Evolutionary conservation across 2,888 invertebrate genomes (phyloP).

Genomic region (Thereva unica): DNA sequence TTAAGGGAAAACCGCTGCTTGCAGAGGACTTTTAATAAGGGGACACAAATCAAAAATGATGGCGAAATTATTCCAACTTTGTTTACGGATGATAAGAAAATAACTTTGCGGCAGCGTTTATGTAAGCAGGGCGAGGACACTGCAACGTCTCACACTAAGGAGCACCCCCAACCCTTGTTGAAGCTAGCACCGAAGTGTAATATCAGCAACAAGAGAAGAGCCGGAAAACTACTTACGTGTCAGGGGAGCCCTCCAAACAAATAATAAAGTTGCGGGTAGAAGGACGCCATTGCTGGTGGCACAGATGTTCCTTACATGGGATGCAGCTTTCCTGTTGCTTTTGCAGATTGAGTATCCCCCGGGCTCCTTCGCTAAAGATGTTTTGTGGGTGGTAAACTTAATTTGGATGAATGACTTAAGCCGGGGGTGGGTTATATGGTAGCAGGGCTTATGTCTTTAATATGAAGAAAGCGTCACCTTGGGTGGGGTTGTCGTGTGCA

Average conservation of each 20-base stretch:
- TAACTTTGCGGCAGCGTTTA: constrained; percentile 39
- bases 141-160: constrained; percentile 12
- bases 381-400: constrained; percentile 34
- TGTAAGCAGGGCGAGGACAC: constrained; percentile 26
- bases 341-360: constrained; percentile 29
- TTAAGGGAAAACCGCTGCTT: constrained; percentile 21
- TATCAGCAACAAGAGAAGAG: constrained; percentile 39
- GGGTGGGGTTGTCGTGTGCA: constrained; percentile 13
- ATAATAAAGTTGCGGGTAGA: constrained; percentile 19
- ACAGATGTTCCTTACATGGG: constrained; percentile 34
- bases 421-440: background rate
- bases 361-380: constrained; percentile 23
- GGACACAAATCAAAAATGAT: constrained; percentile 43
- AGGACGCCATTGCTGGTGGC: constrained; percentile 25
- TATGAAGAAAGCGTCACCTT: constrained; percentile 24
- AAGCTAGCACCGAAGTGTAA: constrained; percentile 35
- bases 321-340: constrained; percentile 32
- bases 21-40: constrained; percentile 36
- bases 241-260: constrained; percentile 23
- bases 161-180: background rate
- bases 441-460: constrained; percentile 24
- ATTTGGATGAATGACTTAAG: constrained; percentile 35
- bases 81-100: constrained; percentile 42
- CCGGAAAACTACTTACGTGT: constrained; percentile 41
- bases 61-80: constrained; percentile 42